These are phyloP conservation scores for Macropodus opercularis DNA, from an alignment of 2,797 vertebrate genomes.

Conservation along the genomic window DNA sequence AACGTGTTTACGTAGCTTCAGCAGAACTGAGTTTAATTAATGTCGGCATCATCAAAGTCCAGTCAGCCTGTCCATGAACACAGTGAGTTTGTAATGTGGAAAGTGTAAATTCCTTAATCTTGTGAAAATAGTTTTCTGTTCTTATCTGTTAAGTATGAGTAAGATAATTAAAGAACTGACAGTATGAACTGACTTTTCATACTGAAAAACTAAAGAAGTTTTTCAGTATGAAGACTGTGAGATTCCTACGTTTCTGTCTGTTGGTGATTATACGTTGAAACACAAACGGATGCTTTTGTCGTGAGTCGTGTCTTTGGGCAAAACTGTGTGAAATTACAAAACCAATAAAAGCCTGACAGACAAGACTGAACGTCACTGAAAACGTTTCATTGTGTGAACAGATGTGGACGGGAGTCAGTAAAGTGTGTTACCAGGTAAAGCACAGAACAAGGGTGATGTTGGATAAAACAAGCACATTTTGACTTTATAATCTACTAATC, in stretches of 20 bases:
- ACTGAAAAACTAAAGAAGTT: too few species aligned
- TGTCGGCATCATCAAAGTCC: too few species aligned
- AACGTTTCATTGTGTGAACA: not conserved
- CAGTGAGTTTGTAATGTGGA: too few species aligned
- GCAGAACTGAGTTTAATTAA: not conserved
- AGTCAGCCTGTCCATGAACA: too few species aligned
- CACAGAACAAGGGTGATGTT: not conserved
- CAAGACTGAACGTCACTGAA: not conserved
- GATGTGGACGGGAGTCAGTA: not conserved
- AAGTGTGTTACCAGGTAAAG: not conserved
- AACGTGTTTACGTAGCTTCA: too few species aligned
- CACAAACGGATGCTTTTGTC: not conserved
- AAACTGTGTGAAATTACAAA: constrained; percentile 2
- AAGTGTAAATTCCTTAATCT: too few species aligned
- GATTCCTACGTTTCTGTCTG: not conserved
- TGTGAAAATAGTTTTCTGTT: too few species aligned
- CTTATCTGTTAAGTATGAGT: too few species aligned
- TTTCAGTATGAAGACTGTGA: not conserved
- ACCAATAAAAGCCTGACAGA: not conserved
- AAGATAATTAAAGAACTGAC: too few species aligned
- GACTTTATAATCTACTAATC: not conserved
- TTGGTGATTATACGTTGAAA: not conserved
- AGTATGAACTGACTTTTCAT: too few species aligned
- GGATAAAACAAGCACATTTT: not conserved
- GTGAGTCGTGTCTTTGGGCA: not conserved